Percentiles rank a stretch among this genome's conserved stretches.
Conservation (phyloP, 2,797 vertebrate species). For the Apogon hyalosoma region DNA sequence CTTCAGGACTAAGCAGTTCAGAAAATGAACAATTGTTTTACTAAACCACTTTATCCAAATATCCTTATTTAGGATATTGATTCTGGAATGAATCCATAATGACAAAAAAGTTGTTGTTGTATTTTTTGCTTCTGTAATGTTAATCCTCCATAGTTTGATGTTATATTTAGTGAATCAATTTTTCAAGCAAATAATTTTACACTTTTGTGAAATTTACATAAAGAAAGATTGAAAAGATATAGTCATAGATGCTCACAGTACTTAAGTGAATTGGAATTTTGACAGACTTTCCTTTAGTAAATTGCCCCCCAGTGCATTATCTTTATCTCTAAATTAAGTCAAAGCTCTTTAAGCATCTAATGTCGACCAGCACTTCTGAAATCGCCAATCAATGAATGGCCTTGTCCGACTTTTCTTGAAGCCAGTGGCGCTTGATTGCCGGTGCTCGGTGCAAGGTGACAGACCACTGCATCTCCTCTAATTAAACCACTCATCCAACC, state of each 20-base stretch:
- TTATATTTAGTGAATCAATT: too few species aligned
- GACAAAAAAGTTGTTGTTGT: too few species aligned
- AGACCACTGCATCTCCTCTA: slow-evolving; percentile 60
- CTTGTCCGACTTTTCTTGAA: slow-evolving; percentile 61
- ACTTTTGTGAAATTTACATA: too few species aligned
- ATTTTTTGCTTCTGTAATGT: too few species aligned
- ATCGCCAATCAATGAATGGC: slow-evolving; percentile 63
- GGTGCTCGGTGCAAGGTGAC: slow-evolving; percentile 63
- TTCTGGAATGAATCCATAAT: too few species aligned
- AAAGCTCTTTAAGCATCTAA: slow-evolving; percentile 42
- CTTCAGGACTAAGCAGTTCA: too few species aligned
- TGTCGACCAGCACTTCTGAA: slow-evolving; percentile 51
- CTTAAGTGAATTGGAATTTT: slow-evolving; percentile 5
- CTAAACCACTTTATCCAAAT: too few species aligned
- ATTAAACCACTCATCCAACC: slow-evolving; percentile 70
- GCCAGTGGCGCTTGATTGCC: slow-evolving; percentile 60
- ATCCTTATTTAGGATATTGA: too few species aligned
- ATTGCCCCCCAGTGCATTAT: slow-evolving; percentile 27
- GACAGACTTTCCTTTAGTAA: slow-evolving; percentile 23
- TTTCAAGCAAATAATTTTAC: too few species aligned
- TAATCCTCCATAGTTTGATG: too few species aligned
- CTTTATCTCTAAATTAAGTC: slow-evolving; percentile 54
- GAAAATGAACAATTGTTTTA: too few species aligned
- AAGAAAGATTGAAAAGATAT: too few species aligned
- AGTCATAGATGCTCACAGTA: not conserved